These are phyloP conservation scores for Spilarctia lutea DNA, from an alignment of 2,888 invertebrate genomes.

Conservation along the genomic window DNA sequence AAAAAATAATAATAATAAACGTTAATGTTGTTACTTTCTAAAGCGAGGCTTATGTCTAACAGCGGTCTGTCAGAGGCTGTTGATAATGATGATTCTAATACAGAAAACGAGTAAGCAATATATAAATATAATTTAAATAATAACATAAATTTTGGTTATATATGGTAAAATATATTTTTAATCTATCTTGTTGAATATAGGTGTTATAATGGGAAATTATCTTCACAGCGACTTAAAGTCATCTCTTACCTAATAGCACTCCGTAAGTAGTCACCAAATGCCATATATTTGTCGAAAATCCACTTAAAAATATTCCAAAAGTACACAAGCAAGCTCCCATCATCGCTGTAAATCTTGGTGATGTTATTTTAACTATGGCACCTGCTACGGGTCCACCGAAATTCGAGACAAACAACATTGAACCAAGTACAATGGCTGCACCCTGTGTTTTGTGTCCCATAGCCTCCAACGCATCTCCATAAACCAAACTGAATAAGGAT, in stretches of 20 bases:
- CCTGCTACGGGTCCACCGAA: constrained; percentile 91
- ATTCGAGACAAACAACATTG: constrained; percentile 88
- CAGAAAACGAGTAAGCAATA: background rate
- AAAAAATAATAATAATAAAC: too few relatives aligned
- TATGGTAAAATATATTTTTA: background rate
- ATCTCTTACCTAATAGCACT: constrained; percentile 68
- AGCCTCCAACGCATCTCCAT: constrained; percentile 87
- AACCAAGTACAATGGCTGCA: constrained; percentile 89
- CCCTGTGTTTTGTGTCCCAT: constrained; percentile 89
- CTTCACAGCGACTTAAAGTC: background rate
- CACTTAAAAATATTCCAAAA: constrained; percentile 78
- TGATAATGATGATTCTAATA: background rate
- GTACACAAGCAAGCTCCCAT: constrained; percentile 75
- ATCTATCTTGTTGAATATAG: background rate
- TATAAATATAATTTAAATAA: background rate
- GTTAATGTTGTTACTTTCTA: too few relatives aligned
- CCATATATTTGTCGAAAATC: constrained; percentile 77
- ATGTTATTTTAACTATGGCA: constrained; percentile 86
- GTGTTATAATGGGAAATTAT: too few relatives aligned
- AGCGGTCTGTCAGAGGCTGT: too few relatives aligned
- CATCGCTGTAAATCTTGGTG: constrained; percentile 78
- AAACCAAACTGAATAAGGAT: constrained; percentile 90
- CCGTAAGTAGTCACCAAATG: constrained; percentile 80
- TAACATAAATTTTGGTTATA: background rate
- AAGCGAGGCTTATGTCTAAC: too few relatives aligned